phyloP scores from a whole-genome alignment of 2,797 vertebrate genomes.

The Stomatorhinus walkeri region DNA sequence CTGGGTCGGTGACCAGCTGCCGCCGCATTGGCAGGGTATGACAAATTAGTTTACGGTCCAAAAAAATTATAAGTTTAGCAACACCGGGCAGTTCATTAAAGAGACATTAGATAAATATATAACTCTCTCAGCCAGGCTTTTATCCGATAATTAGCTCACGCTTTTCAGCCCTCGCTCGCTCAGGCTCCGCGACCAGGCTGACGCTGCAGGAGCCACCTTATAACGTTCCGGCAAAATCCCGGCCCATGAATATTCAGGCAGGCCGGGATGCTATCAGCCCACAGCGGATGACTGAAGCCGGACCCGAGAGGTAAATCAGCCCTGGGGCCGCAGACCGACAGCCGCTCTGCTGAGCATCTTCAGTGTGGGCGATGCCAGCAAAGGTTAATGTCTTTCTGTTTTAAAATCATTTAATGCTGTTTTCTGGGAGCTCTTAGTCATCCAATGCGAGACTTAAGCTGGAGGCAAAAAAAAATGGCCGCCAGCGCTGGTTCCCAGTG shows the following conservation, averaged over 20 bases:
- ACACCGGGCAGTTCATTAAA: neutral
- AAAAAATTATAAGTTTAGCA: neutral
- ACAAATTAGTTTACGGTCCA: neutral
- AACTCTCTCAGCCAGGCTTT: neutral
- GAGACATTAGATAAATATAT: neutral
- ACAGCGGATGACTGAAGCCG: neutral
- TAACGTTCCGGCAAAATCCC: neutral
- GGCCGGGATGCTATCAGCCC: neutral
- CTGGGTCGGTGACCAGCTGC: neutral
- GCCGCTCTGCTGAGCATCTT: neutral
- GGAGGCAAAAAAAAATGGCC: neutral
- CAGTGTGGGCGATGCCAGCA: neutral
- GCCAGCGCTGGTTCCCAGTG: neutral
- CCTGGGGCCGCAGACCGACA: neutral
- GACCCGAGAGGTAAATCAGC: neutral
- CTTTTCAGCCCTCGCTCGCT: neutral
- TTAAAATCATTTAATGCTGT: constrained; percentile 1
- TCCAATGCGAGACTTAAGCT: neutral
- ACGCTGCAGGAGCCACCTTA: neutral
- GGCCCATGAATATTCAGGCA: neutral
- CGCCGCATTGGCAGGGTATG: neutral
- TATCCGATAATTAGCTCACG: neutral
- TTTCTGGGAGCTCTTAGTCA: neutral
- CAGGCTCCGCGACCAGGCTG: neutral
- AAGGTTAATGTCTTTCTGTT: neutral